Base-by-base conservation (phyloP, 2,888 invertebrate genomes). In the Sphinx pinastri region DNA sequence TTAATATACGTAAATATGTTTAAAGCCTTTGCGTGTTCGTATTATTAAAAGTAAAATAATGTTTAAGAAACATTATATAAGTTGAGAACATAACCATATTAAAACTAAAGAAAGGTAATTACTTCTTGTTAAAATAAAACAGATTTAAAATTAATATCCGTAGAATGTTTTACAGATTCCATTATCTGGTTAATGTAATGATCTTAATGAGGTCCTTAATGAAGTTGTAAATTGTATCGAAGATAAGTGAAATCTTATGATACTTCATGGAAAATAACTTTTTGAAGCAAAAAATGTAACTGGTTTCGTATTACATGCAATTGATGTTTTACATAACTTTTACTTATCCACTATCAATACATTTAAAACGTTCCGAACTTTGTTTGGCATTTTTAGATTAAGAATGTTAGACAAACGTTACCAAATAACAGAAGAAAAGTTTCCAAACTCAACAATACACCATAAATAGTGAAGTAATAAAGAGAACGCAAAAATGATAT, bases 401-500 rank as follows among this genome's bases (percentile, higher is more conserved):
- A 54, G 52, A 16, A 54, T 12, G 19, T 25, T 19, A 11, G 7
- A 49, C 47, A 49, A 63, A 63, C 16, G 2, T 49, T 47, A 14
- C 10, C 16, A 25, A 59, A 58, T 68, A 49, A 68, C 13, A 68
- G 52, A 13, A 68, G 51, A 38, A 54, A 54, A 47, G 45, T 54
- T 54, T 54, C 69, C 45, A 16, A 63, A 63, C 54, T 31, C 38
- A 0, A 54, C 52, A 75, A 76, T 70, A 76, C 74, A 71, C 72
- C 71, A 75, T 72, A 74, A 76, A 74, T 73, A 71, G 70, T 76
- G 74, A 72, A 73, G 74, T 76, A 79, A 79, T 71, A 71, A 73
- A 55, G 71, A 16, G 67, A 76, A 77, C 74, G 74, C 67, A 73
- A 72, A 77, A 77, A 74, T 76, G 74, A 73, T 73, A 77, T 77